Evolutionary conservation across 2,888 invertebrate genomes (phyloP).

Genomic region (Archaeoteleia sp.): DNA sequence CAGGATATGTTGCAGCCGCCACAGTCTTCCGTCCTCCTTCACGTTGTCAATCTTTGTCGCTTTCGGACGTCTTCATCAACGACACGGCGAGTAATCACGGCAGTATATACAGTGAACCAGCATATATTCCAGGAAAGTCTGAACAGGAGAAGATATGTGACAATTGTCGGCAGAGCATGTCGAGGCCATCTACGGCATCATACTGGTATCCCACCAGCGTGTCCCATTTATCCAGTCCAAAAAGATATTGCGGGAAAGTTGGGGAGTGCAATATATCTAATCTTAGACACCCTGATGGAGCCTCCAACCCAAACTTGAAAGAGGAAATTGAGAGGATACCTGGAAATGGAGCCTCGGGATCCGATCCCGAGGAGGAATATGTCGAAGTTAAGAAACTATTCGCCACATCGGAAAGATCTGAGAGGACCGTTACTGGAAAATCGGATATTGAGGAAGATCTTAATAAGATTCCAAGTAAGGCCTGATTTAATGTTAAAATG

Average conservation of each 20-base stretch:
- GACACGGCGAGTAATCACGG: conserved; percentile 83
- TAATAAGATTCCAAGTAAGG: conserved; percentile 66
- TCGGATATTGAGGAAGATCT: conserved; percentile 73
- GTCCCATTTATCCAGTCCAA: conserved; percentile 77
- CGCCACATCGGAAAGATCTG: conserved; percentile 66
- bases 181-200: conserved; percentile 81
- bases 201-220: conserved; percentile 79
- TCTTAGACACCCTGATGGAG: conserved; percentile 91
- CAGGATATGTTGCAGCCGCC: conserved; percentile 69
- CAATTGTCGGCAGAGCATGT: conserved; percentile 84
- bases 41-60: conserved; percentile 82
- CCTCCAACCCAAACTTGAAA: conserved; percentile 92
- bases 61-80: conserved; percentile 82
- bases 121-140: conserved; percentile 77
- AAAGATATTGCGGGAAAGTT: conserved; percentile 81
- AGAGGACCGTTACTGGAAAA: conserved; percentile 73
- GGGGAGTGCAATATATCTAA: conserved; percentile 80
- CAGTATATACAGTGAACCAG: conserved; percentile 91
- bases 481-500: too few relatives aligned
- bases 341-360: conserved; percentile 80
- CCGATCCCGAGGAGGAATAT: conserved; percentile 77
- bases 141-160: conserved; percentile 85
- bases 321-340: conserved; percentile 80
- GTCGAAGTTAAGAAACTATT: conserved; percentile 74
- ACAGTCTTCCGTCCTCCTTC: conserved; percentile 76